These are phyloP conservation scores for Digitonthophagus gazella DNA, from an alignment of 2,888 invertebrate species.

Conservation along the genomic window DNA sequence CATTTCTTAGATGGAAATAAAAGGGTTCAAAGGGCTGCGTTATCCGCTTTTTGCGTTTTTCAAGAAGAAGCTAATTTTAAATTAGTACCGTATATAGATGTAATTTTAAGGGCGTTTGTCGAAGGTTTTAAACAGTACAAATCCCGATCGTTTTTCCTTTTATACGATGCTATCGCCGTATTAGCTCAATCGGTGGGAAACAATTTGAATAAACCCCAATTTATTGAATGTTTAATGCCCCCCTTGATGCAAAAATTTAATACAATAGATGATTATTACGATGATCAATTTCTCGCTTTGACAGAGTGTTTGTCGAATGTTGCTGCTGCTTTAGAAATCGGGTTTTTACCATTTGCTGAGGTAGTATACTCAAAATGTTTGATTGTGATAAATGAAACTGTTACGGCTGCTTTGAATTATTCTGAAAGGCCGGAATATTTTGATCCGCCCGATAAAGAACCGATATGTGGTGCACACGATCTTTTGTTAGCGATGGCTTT, in stretches of 20 bases:
- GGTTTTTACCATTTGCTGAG: slow-evolving; percentile 72
- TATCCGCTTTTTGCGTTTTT: slow-evolving; percentile 74
- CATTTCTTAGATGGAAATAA: slow-evolving; percentile 72
- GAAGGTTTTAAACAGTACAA: slow-evolving; percentile 66
- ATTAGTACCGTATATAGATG: slow-evolving; percentile 68
- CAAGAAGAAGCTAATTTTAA: slow-evolving; percentile 76
- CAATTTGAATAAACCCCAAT: slow-evolving; percentile 66
- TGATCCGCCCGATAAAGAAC: slow-evolving; percentile 67
- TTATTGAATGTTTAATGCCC: slow-evolving; percentile 68
- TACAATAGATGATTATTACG: slow-evolving; percentile 68
- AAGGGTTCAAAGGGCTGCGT: slow-evolving; percentile 74
- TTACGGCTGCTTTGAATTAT: slow-evolving; percentile 62
- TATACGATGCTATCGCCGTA: slow-evolving; percentile 77
- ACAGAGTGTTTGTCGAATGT: slow-evolving; percentile 73
- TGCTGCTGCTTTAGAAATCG: slow-evolving; percentile 70
- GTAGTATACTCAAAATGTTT: slow-evolving; percentile 69
- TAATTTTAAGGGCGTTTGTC: slow-evolving; percentile 70
- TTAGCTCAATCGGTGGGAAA: slow-evolving; percentile 71
- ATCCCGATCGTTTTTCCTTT: slow-evolving; percentile 70
- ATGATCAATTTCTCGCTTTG: slow-evolving; percentile 67
- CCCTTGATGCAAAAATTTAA: slow-evolving; percentile 74
- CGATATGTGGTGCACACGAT: slow-evolving; percentile 74
- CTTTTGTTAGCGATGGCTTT: slow-evolving; percentile 70
- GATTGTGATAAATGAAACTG: slow-evolving; percentile 66
- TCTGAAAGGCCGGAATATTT: slow-evolving; percentile 63